Base-by-base conservation (phyloP, 2,797 vertebrate species). In the Microchirus variegatus region DNA sequence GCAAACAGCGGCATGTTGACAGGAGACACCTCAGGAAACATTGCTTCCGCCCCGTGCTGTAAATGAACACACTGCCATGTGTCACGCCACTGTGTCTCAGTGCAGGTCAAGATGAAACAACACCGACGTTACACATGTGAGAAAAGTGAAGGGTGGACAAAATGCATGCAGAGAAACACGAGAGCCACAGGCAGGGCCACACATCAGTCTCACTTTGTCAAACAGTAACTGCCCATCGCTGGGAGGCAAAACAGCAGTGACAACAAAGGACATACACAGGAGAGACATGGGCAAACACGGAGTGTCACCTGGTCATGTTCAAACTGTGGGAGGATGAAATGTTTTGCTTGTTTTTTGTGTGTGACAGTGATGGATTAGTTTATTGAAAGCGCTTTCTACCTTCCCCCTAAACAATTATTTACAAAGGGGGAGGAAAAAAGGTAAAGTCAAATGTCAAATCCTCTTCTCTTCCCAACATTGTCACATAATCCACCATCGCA, bases 1-100 rank as follows among this genome's bases (percentile, higher is more conserved):
- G 4, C 41, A n/a, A 80, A 67, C 75, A 59, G 82, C 69, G 46
- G 70, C 61, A 57, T 63, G 82, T 83, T 66, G 49, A 70, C 73
- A 65, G 64, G 65, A 77, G 50, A 59, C 31, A 31, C 31, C 31
- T 31, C 31, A 31, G 31, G 31, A 31, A 31, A 22, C 22, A 22
- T 22, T 22, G 22, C 31, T 8, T 31, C 31, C 31, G 31, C 31
- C 31, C 31, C 31, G 31, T 31, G 31, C 31, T 31, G 5, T 31
- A 70, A 75, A 53, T 31, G 22, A 65, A 53, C 53, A 65, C 50
- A 15, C 37, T 72, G 67, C 66, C 38, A 22, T 42, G 50, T 59
- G 69, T 64, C 70, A 57, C 22, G 52, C 49, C 43, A 37, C 59
- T 19, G 14, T 14, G 36, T 47, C 61, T 49, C 46, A 42, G 35